These are phyloP conservation scores for Pinna nobilis DNA, from an alignment of 1,140 invertebrate genomes.

Conservation along the genomic window DNA sequence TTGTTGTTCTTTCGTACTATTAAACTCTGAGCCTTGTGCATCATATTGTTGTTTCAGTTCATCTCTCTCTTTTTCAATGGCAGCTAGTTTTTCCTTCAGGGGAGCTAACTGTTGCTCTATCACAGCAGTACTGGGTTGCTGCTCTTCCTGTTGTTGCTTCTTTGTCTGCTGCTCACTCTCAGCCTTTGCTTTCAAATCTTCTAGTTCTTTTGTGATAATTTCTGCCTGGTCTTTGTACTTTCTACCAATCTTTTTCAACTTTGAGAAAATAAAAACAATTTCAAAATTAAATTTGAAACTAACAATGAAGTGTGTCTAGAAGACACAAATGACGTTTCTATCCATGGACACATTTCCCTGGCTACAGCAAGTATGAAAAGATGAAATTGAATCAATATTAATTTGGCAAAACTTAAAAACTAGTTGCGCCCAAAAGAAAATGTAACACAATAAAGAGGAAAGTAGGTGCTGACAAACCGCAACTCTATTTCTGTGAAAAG, in stretches of 20 bases:
- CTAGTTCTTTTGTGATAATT: conserved; percentile 75
- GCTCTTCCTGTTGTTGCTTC: conserved; percentile 34
- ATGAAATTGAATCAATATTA: too few relatives aligned
- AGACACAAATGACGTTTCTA: neutral
- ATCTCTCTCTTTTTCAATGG: conserved; percentile 58
- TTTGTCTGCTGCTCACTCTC: conserved; percentile 33
- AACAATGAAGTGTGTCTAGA: neutral
- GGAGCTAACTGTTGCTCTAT: conserved; percentile 41
- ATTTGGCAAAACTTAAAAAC: too few relatives aligned
- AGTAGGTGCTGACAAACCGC: too few relatives aligned
- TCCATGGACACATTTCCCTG: too few relatives aligned
- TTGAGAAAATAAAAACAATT: conserved; percentile 24
- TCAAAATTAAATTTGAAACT: neutral
- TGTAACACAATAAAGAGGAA: too few relatives aligned
- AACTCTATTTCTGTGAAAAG: too few relatives aligned
- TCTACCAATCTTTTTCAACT: conserved; percentile 92
- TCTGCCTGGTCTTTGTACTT: conserved; percentile 93
- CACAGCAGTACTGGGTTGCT: conserved; percentile 30
- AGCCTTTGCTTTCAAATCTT: conserved; percentile 78
- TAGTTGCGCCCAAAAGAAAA: too few relatives aligned
- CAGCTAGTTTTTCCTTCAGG: conserved; percentile 42
- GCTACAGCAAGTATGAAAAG: too few relatives aligned
- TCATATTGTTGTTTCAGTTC: conserved; percentile 40
- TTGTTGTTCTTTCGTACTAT: conserved; percentile 39
- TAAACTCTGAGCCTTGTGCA: conserved; percentile 75